These are phyloP conservation scores for Polydrusus cervinus DNA, from an alignment of 2,888 invertebrate genomes.

Conservation along the genomic window DNA sequence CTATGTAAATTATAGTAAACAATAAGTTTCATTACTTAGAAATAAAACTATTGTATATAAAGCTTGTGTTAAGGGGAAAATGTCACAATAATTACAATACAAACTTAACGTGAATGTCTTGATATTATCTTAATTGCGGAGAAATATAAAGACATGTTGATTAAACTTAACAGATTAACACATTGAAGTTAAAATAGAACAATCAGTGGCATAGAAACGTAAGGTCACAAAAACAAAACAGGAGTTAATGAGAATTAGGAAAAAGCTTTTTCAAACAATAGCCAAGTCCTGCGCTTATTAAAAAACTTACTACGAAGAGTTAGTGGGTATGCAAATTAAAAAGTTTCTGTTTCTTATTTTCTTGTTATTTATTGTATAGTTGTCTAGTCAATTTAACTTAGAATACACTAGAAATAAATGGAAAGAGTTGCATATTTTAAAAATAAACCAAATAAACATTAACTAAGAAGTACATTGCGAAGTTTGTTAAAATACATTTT, in stretches of 20 bases:
- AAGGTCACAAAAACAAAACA: conserved; percentile 30
- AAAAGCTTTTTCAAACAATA: conserved; percentile 33
- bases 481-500: too few relatives aligned
- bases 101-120: conserved; percentile 8
- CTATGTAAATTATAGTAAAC: conserved; percentile 2
- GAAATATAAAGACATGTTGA: conserved; percentile 18
- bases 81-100: conserved; percentile 15
- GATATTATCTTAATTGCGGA: conserved; percentile 9
- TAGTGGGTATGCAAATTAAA: conserved; percentile 31
- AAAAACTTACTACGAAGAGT: conserved; percentile 34
- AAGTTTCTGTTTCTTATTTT: conserved; percentile 15
- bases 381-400: conserved; percentile 15
- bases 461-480: too few relatives aligned
- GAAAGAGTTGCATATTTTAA: background rate
- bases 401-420: background rate
- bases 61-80: conserved; percentile 13
- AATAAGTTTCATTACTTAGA: conserved; percentile 16
- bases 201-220: conserved; percentile 11
- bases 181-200: conserved; percentile 14
- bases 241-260: conserved; percentile 41
- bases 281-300: background rate
- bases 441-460: background rate
- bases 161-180: conserved; percentile 34
- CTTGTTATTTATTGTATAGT: background rate
- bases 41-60: conserved; percentile 15